Evolutionary conservation across 2,888 invertebrate species (phyloP).

Genomic region (Pollenia amentaria): DNA sequence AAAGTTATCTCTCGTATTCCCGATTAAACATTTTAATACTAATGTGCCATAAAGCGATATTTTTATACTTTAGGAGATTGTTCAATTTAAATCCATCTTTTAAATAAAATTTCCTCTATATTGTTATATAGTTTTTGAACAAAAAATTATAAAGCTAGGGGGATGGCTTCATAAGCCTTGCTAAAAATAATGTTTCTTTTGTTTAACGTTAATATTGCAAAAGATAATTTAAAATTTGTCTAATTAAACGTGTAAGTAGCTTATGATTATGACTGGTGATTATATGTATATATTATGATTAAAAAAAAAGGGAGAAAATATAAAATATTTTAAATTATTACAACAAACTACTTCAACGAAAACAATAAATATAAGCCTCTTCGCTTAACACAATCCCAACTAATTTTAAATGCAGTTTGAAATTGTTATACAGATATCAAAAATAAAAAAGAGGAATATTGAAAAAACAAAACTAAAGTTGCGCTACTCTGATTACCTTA

Average conservation of each 20-base stretch:
- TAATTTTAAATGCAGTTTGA: not conserved
- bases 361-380: not conserved
- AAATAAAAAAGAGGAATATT: not conserved
- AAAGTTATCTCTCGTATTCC: too few species aligned
- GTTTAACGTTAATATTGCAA: not conserved
- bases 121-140: too few species aligned
- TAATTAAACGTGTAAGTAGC: not conserved
- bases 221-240: not conserved
- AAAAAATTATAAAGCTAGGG: too few species aligned
- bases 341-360: not conserved
- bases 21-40: too few species aligned
- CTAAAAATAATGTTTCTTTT: not conserved
- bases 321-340: not conserved
- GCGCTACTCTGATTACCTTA: not conserved
- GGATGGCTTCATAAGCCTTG: too few species aligned
- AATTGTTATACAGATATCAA: not conserved
- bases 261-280: conserved; percentile 4
- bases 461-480: not conserved
- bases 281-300: not conserved
- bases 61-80: too few species aligned
- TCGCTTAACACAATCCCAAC: not conserved
- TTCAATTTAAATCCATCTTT: too few species aligned
- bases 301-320: not conserved
- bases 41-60: too few species aligned
- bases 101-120: too few species aligned